These are phyloP conservation scores for Philaethria dido DNA, from an alignment of 2,888 invertebrate genomes.

Conservation along the genomic window DNA sequence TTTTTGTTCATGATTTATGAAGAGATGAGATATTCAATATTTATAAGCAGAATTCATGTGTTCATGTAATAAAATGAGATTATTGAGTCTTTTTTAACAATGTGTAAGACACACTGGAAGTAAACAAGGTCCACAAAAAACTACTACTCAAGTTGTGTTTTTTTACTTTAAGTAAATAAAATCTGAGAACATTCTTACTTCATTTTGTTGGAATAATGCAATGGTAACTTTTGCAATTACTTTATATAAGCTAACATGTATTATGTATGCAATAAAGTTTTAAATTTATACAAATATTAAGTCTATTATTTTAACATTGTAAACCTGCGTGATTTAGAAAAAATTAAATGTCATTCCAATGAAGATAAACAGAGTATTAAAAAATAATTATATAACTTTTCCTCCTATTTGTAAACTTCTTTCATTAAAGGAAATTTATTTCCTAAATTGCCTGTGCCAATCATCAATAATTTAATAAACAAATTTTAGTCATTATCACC, in stretches of 20 bases:
- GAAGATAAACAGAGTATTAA: neutral
- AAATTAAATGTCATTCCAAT: neutral
- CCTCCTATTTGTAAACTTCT: neutral
- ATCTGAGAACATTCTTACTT: neutral
- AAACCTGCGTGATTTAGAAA: neutral
- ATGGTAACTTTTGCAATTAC: neutral
- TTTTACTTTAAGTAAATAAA: neutral
- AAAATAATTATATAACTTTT: neutral
- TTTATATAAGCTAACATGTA: neutral
- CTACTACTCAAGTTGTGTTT: neutral
- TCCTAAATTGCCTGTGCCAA: neutral
- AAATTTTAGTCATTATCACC: neutral
- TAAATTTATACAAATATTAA: neutral
- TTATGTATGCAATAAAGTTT: neutral
- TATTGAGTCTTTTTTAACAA: no score
- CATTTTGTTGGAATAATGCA: neutral
- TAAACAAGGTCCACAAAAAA: neutral
- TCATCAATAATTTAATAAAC: no score
- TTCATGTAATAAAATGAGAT: no score
- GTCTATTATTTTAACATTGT: neutral
- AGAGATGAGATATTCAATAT: no score
- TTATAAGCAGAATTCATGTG: no score
- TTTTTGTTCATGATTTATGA: neutral
- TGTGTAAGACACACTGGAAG: neutral
- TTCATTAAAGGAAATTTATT: neutral